Evolutionary conservation across 2,113 vertebrate species (phyloP), one percentile per base, ranked within the genome.

Genomic region (Anoura caudifer): DNA sequence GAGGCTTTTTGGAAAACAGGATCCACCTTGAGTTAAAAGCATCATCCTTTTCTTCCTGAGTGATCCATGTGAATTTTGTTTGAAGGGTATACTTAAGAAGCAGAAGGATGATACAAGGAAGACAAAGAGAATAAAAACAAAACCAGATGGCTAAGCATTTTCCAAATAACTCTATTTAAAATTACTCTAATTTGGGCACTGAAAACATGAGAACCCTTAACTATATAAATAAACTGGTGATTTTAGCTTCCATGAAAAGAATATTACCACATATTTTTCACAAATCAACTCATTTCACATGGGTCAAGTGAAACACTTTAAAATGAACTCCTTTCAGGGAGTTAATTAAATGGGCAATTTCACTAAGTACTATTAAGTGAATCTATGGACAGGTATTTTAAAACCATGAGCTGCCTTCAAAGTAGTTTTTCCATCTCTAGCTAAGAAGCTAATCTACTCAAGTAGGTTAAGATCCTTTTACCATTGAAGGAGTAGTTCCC

Each of bases 261-360:
- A 90, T n/a, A 91, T 43, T 63, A 88, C 61, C 96, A 43, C 26
- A 73, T 75, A 31, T 41, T 22, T 43, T 94, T 92, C 90, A 38
- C 36, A 96, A 91, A 88, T 96, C 65, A 56, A 92, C 87, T 96
- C 90, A 59, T 73, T 98, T 92, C 69, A 97, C 41, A 87, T 73
- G 43, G 61, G 31, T 79, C 50, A 61, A 86, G 72, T 19, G 41
- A 94, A 85, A 88, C n/a, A 76, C n/a, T 86, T 95, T 75, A 47
- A 91, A 95, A 87, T 63, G 14, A n/a, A 47, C 59, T 79, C 54
- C 81, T 90, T 73, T 89, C 11, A 16, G 69, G 38, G 67, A 87
- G 41, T 87, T 96, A 77, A 94, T 52, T 75, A 96, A 97, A 84
- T 56, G 61, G n/a, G 43, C n/a, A 31, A 69, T 97, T 97, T 97